Conservation (phyloP, 1,140 invertebrate genomes). For the Pseudomyrmex sp. region DNA sequence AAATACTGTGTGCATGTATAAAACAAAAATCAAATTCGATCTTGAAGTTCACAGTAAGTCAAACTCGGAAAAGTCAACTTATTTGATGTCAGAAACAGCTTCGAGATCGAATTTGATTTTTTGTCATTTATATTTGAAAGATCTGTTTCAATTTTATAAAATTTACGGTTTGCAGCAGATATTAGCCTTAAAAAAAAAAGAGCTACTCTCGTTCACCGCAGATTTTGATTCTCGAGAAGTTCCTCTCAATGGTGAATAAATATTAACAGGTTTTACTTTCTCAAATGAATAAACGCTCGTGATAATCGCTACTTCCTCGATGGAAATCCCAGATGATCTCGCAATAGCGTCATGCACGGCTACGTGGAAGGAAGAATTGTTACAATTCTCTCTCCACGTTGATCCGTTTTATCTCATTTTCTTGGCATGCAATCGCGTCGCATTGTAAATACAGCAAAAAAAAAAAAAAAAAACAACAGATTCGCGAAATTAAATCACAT, state of each 20-base stretch:
- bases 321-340: constrained; percentile 35
- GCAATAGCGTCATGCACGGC: not conserved
- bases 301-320: not conserved
- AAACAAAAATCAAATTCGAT: no score
- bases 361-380: constrained; percentile 10
- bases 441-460: constrained; percentile 16
- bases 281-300: not conserved
- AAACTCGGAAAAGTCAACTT: no score
- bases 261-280: not conserved
- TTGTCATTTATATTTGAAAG: no score
- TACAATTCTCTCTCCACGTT: constrained; percentile 19
- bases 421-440: not conserved
- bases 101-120: no score
- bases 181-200: no score
- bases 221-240: not conserved
- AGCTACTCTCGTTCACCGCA: no score
- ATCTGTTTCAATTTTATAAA: no score
- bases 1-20: no score
- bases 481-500: constrained; percentile 17
- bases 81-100: no score
- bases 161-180: no score
- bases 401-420: constrained; percentile 3
- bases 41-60: no score
- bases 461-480: constrained; percentile 17
- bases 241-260: not conserved